Base-by-base conservation (phyloP, 2,113 vertebrate species). In the Pollimyrus isidori region DNA sequence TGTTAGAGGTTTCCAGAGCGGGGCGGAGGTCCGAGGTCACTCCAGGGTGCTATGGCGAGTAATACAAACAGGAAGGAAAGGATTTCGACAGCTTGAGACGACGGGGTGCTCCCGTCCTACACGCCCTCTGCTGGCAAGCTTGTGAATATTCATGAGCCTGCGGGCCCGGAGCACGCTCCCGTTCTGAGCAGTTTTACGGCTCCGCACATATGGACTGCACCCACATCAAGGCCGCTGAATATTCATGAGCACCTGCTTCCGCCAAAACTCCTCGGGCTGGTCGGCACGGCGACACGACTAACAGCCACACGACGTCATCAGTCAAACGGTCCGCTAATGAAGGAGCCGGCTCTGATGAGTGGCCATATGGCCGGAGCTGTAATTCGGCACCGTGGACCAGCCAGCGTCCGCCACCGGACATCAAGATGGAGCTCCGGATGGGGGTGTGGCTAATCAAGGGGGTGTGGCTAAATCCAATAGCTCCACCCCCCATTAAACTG, bases 171-270 rank as follows among this genome's bases (percentile, higher is more conserved):
- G 89, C 45, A 39, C 45, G 7, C 85, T 86, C 53, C 82, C 45
- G 35, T 86, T 53, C 80, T 17, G 85, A 87, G 30, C 85, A 48
- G 48, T 87, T 56, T 87, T 42, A 87, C 50, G 19, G 85, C 48
- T 87, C 50, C 48, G 30, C 85, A 87, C 85, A 87, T 87, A 87
- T 87, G 85, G 85, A 52, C 35, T 30, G 85, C 85, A 56, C 85
- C 85, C 19, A 26, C 85, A 87, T 87, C 85, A 35, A 87, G 85
- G 85, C 87, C 58, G 4, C 10, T 87, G 87, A 62, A 87, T 87
- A 87, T 87, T 87, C 53, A 87, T 87, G 87, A 87, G 87, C 87
- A 87, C 56, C 87, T 87, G 87, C 87, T 56, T 87, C 48, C 50
- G 48, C 85, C 85, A 48, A 53, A 87, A 87, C 85, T 87, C 85